Evolutionary conservation across 1,140 invertebrate species (phyloP), one percentile per base, ranked within the genome.

Genomic region (Acromyrmex charruanus): DNA sequence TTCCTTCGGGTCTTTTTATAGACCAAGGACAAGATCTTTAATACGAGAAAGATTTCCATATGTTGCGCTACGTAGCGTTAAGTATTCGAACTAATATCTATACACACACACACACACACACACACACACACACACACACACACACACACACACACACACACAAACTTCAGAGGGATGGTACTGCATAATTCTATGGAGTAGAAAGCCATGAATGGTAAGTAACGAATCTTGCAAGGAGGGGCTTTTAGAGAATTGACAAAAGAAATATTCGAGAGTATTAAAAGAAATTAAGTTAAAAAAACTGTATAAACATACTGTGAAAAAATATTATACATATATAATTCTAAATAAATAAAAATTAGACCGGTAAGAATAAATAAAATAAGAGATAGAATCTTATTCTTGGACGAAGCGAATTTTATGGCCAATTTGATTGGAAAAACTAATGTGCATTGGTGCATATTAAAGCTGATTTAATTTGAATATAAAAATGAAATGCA

Each of bases 31-130:
- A 5, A 49, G n/a, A 49, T 14, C 9, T 65, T 55, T 3, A 35
- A 14, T 39, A n/a, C 35, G 82, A 85, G 82, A 74, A 18, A 77
- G 5, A 9, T 3, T n/a, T 16, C 51, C 5, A 55, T n/a, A 6
- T 2, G 0, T 2, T 16, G 49, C 95, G 94, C 94, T 93, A 0
- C 74, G 12, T 88, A 88, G 5, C 68, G 16, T 88, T 21, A 61
- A 61, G 4, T 6, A 61, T 77, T 18, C 7, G 31, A 77, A 77
- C 53, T 44, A 77, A 39, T 39, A 1, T 39, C 7, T 35, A 7
- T 31, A 35, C 6, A 35, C 31, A 35, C 6, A 39, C 35, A 39
- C 35, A 39, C 7, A 39, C 7, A 39, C 0, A 35, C 6, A 6
- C 35, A 35, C 3, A 7, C 4, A 7, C 28, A 31, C 28, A 3